Conservation (phyloP, 2,888 invertebrate genomes). For the Dinocampus coccinellae region DNA sequence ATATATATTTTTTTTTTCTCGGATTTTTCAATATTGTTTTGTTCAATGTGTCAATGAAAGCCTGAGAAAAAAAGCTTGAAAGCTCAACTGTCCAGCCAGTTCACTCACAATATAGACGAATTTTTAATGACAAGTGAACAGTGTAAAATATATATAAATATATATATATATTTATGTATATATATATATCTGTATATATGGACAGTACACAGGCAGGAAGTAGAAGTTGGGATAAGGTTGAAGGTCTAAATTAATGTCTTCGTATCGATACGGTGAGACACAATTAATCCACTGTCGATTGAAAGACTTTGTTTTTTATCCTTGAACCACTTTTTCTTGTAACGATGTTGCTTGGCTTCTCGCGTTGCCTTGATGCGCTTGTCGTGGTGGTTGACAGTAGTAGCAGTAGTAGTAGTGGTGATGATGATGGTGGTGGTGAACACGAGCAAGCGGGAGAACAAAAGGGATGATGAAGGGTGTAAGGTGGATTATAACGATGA, state of each 20-base stretch:
- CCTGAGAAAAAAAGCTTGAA: slow-evolving; percentile 15
- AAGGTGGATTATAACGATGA: not conserved
- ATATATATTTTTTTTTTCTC: too few species aligned
- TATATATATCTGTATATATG: too few species aligned
- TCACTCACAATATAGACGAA: slow-evolving; percentile 21
- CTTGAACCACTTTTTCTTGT: not conserved
- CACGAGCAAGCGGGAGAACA: too few species aligned
- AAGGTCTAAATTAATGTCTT: slow-evolving; percentile 6
- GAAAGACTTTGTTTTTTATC: not conserved
- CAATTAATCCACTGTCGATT: slow-evolving; percentile 20
- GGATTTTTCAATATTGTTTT: too few species aligned
- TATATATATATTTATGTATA: too few species aligned
- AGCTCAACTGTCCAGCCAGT: slow-evolving; percentile 10
- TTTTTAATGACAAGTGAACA: slow-evolving; percentile 1
- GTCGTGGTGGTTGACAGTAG: not conserved
- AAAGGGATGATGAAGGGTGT: not conserved
- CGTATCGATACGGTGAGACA: not conserved
- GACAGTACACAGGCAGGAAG: slow-evolving; percentile 4
- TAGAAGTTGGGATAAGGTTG: not conserved
- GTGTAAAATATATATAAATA: not conserved
- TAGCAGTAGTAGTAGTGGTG: not conserved
- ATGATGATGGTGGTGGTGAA: not conserved
- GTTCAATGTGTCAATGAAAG: not conserved
- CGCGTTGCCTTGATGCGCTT: not conserved
- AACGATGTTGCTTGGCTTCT: not conserved